Base-by-base conservation (phyloP, 1,140 invertebrate species). In the Cotesia typhae region DNA sequence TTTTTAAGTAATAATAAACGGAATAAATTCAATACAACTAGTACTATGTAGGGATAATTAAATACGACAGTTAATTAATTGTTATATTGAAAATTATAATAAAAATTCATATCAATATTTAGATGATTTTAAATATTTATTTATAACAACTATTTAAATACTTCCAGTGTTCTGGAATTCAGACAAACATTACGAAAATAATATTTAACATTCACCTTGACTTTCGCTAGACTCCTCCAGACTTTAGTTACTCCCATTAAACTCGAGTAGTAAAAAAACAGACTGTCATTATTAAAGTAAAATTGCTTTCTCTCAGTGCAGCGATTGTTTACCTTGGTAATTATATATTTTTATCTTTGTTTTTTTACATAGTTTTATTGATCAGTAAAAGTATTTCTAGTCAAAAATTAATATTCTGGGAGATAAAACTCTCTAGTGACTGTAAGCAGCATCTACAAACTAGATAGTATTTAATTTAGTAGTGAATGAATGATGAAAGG, bases 201-300 rank as follows among this genome's bases (percentile, higher is more conserved):
- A 47, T 47, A 41, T 70, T 61, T 70, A 17, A 60, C 52, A 4
- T 35, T 70, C 53, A 70, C 67, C 67, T 70, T 70, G 55, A 61
- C 67, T 70, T 51, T 70, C 67, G 57, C 67, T 61, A 17, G 57
- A 70, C 55, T 70, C n/a, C 60, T 59, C 9, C 6, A 47, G 41
- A 47, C 41, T 47, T 47, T 6, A 47, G 41, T 47, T 47, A 47
- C 41, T 4, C 9, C 63, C 14, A 65, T 65, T 51, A 65, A 65
- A 36, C 14, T 51, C 9, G 1, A 37, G 14, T 4, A 65, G 4
- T 38, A 65, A 51, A 65, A 65, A 37, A 65, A 9, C 17, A 4
- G 20, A 51, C 4, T 3, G 12, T 14, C 47, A 20, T 38, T 9
- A 20, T 38, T 9, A 47, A 37, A 65, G 20, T n/a, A 38, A 17